These are phyloP conservation scores for Maccullochella peelii DNA, from an alignment of 2,113 vertebrate genomes.

Conservation along the genomic window DNA sequence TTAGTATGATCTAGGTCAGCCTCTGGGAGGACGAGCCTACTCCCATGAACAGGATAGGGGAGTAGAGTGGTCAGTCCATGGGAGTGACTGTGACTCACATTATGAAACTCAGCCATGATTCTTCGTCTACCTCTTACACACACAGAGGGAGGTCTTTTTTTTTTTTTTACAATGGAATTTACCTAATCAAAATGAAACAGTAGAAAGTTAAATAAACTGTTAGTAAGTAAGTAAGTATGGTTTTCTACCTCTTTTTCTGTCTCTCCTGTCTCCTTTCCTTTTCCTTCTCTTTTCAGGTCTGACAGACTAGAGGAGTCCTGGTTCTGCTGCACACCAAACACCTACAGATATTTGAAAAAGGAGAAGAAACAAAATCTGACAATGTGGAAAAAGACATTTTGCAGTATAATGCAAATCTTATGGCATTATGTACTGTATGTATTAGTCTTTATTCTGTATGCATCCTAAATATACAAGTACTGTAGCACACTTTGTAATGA, in stretches of 20 bases:
- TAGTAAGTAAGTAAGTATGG: too few relatives aligned
- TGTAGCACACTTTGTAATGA: conserved; percentile 1
- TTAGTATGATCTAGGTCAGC: conserved; percentile 76
- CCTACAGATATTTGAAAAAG: conserved; percentile 79
- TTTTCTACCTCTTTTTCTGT: conserved; percentile 87
- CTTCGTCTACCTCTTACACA: neutral
- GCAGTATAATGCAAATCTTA: neutral
- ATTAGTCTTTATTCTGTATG: conserved; percentile 6
- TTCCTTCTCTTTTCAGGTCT: conserved; percentile 63
- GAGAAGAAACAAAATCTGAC: neutral
- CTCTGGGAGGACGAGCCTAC: conserved; percentile 48
- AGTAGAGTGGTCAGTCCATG: conserved; percentile 36
- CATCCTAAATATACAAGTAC: neutral
- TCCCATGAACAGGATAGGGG: conserved; percentile 33
- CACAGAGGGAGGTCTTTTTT: too few relatives aligned
- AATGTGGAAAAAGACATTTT: conserved; percentile 1
- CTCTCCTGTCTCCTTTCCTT: conserved; percentile 85
- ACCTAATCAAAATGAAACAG: too few relatives aligned
- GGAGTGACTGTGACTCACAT: conserved; percentile 57
- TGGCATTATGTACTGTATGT: neutral
- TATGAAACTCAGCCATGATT: conserved; percentile 33
- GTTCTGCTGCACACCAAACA: conserved; percentile 94
- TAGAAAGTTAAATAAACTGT: neutral
- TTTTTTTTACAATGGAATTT: too few relatives aligned
- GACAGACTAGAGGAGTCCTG: conserved; percentile 70